Base-by-base conservation (phyloP, 2,797 vertebrate species). In the Pampus argenteus region DNA sequence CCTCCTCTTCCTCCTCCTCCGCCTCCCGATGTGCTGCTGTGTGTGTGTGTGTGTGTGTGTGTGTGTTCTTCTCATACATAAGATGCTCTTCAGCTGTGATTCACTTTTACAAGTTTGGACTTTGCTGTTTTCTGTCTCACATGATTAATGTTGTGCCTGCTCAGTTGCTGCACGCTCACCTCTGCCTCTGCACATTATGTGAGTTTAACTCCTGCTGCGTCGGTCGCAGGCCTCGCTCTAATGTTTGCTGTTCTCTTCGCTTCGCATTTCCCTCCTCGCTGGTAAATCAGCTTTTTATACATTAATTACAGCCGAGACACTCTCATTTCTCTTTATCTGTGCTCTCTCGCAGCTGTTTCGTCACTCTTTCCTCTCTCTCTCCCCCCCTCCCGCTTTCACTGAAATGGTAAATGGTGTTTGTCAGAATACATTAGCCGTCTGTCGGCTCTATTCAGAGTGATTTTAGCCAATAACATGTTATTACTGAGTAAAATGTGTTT, bases 221-320 rank as follows among this genome's bases (percentile, higher is more conserved):
- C 10, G 7, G 72, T 71, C 58, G 40, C 42, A 70, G 54, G 56
- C 60, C 63, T 78, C 5, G 3, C 34, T 63, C 44, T 68, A 61
- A 78, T 58, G 64, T 65, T 71, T 63, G 66, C 62, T 31, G 22
- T 75, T 73, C 55, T n/a, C 47, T 64, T 22, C 68, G 58, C 48
- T 66, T 56, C 62, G 63, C 71, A 59, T 69, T 76, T 82, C 57
- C 49, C 75, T 78, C 78, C 74, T 70, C 66, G 15, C 76, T 76
- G 64, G 51, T 66, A 36, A 42, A 59, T 74, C 73, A 79, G 54
- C 62, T 58, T 82, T 86, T 74, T 71, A 71, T 59, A 64, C 61
- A 49, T 77, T 85, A 85, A 86, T 87, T 85, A 83, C 63, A 57
- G 38, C 68, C 66, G 73, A 88, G 67, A 62, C 56, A 40, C 70